phyloP scores from a whole-genome alignment of 1,140 invertebrate genomes.

The Heterodera schachtii region DNA sequence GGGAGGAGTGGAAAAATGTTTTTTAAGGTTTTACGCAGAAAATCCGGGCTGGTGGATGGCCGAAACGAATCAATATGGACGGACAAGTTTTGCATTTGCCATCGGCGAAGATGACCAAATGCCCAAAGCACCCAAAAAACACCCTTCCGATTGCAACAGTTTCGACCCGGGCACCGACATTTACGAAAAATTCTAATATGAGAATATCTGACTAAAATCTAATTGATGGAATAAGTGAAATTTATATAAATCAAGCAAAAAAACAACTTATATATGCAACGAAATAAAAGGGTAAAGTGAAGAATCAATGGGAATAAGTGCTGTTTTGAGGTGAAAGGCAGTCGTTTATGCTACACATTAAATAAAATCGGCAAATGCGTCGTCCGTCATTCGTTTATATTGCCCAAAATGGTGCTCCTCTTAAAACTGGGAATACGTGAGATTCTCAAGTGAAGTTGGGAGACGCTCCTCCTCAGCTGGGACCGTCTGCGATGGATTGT shows the following conservation, averaged over 20 bases:
- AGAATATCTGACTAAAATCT: background rate
- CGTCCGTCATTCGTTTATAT: conserved; percentile 12
- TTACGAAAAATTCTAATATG: background rate
- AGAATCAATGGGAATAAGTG: background rate
- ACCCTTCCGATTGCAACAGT: conserved; percentile 1
- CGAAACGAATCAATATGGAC: background rate
- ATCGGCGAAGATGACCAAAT: background rate
- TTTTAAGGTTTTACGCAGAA: background rate
- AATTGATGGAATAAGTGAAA: background rate
- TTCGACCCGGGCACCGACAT: conserved; percentile 3
- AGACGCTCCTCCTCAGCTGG: conserved; percentile 15
- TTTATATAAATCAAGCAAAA: background rate
- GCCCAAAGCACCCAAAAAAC: background rate
- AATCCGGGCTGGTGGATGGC: conserved; percentile 7
- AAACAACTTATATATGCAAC: background rate
- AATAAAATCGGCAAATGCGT: background rate
- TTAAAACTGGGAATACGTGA: conserved; percentile 13
- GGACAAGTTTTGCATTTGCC: background rate
- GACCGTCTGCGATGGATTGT: conserved; percentile 20
- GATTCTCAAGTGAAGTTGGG: conserved; percentile 10
- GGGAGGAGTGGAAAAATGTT: too few species aligned
- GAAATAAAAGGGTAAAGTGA: background rate
- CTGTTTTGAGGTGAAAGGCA: background rate
- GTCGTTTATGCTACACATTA: too few species aligned
- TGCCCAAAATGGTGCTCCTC: conserved; percentile 10